Conservation (phyloP, 2,888 invertebrate species). For the Tipula confusa region DNA sequence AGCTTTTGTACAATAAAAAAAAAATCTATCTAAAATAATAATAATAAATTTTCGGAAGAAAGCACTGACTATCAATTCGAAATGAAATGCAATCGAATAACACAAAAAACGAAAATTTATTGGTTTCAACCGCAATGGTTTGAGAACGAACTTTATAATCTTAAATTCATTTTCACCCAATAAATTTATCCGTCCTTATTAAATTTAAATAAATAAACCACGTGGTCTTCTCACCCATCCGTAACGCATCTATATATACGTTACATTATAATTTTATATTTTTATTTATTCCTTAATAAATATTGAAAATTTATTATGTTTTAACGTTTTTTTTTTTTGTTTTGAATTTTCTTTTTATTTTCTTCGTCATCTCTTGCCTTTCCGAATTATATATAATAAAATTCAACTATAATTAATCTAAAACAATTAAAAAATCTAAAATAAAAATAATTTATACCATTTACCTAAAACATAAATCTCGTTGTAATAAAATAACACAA, state of each 20-base stretch:
- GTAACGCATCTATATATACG: not conserved
- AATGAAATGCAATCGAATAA: not conserved
- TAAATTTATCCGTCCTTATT: not conserved
- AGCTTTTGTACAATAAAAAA: not conserved
- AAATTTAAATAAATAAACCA: not conserved
- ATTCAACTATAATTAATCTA: slow-evolving; percentile 12
- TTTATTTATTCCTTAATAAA: slow-evolving; percentile 3
- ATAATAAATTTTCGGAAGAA: not conserved
- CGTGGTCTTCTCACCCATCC: not conserved
- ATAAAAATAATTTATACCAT: slow-evolving; percentile 17
- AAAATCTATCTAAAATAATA: too few relatives aligned
- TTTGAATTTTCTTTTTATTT: too few relatives aligned
- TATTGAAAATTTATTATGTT: not conserved
- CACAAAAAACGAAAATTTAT: not conserved
- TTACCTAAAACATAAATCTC: slow-evolving; percentile 25
- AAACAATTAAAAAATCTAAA: slow-evolving; percentile 21
- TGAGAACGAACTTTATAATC: not conserved
- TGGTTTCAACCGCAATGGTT: not conserved
- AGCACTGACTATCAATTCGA: not conserved
- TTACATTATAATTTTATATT: not conserved
- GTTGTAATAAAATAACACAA: slow-evolving; percentile 25
- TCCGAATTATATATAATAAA: too few relatives aligned
- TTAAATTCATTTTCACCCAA: not conserved
- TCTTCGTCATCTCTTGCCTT: not conserved
- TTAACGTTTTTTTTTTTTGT: not conserved